A percentile compares a stretch with the other conserved stretches of the same genome.
phyloP scores from a whole-genome alignment of 2,888 invertebrate species.

The Dascillus cervinus region DNA sequence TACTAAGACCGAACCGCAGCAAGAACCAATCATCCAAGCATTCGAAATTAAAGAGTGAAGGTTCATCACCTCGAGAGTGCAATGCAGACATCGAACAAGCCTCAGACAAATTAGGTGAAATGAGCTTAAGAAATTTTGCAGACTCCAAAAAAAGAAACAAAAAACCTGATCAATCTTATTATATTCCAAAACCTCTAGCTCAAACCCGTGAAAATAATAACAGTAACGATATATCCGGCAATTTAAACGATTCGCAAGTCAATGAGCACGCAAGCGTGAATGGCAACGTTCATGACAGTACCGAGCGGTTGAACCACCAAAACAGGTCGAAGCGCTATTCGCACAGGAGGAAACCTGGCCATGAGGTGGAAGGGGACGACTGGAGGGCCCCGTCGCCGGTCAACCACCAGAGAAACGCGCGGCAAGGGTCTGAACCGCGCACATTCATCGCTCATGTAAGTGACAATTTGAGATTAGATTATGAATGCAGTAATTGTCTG shows the following conservation, averaged over 20 bases:
- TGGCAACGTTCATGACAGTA: constrained; percentile 14
- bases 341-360: constrained; percentile 23
- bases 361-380: constrained; percentile 22
- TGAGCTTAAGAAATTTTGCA: constrained; percentile 16
- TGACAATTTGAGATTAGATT: too few relatives aligned
- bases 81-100: constrained; percentile 25
- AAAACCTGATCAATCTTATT: constrained; percentile 50
- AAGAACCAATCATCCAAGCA: constrained; percentile 18
- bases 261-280: constrained; percentile 12
- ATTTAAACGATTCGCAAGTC: constrained; percentile 8
- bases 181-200: constrained; percentile 46
- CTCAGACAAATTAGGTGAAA: constrained; percentile 23
- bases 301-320: constrained; percentile 7
- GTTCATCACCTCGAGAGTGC: constrained; percentile 28
- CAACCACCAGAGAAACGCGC: constrained; percentile 33
- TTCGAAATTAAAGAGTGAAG: constrained; percentile 26
- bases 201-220: constrained; percentile 28
- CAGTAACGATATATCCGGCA: constrained; percentile 2
- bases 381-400: constrained; percentile 27
- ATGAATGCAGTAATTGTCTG: too few relatives aligned
- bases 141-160: constrained; percentile 36
- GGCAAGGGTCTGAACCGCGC: constrained; percentile 60
- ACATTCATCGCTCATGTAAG: too few relatives aligned
- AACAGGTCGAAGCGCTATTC: constrained; percentile 27
- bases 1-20: constrained; percentile 22